Evolutionary conservation across 2,113 vertebrate species (phyloP).

Genomic region (Cacatua alba): DNA sequence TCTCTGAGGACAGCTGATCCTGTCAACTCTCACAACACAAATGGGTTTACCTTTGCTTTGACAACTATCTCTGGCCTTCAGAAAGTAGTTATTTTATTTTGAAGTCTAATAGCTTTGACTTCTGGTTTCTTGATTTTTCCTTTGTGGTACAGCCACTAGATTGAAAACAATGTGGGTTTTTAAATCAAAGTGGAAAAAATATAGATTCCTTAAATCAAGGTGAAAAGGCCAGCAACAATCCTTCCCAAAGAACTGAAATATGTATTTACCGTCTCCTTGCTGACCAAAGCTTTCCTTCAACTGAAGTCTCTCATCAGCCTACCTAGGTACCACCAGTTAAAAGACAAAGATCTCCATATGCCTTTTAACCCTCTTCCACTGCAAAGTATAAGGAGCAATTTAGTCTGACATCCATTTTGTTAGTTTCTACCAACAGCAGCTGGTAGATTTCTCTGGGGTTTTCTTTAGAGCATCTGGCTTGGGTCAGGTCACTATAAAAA

Average conservation of each 20-base stretch:
- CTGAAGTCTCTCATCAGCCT: neutral
- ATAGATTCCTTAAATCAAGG: neutral
- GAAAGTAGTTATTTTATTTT: slow-evolving; percentile 29
- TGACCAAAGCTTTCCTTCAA: neutral
- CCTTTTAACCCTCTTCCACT: neutral
- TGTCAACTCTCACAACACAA: neutral
- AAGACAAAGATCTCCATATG: neutral
- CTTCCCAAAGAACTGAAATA: neutral
- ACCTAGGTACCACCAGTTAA: neutral
- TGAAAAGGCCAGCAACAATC: neutral
- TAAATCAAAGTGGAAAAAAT: slow-evolving; percentile 15
- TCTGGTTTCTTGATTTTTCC: slow-evolving; percentile 29
- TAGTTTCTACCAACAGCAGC: slow-evolving; percentile 32
- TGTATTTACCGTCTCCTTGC: neutral
- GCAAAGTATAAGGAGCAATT: neutral
- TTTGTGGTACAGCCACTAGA: slow-evolving; percentile 22
- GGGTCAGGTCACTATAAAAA: slow-evolving; percentile 54
- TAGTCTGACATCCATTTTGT: slow-evolving; percentile 39
- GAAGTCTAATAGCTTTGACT: slow-evolving; percentile 21
- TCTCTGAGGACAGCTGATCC: neutral
- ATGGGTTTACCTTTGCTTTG: slow-evolving; percentile 24
- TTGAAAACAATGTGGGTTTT: slow-evolving; percentile 30
- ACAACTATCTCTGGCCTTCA: neutral
- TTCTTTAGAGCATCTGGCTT: slow-evolving; percentile 45
- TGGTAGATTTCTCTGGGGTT: slow-evolving; percentile 42